Evolutionary conservation across 2,888 invertebrate species (phyloP), one percentile per base, ranked within the genome.

Genomic region (Amiota communis): DNA sequence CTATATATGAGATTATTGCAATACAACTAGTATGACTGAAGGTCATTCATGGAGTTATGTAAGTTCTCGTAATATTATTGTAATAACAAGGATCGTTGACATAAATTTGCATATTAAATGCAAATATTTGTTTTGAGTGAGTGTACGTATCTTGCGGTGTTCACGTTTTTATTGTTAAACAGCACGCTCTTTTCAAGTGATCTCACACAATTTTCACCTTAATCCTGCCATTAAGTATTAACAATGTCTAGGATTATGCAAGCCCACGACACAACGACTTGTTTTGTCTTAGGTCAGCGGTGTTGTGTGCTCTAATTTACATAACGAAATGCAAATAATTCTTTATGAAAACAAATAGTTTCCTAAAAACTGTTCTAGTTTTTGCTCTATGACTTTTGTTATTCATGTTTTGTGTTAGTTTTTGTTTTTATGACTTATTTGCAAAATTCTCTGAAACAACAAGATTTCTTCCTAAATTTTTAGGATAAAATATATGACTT

Each of bases 181-280:
- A 84, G 70, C 73, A 23, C 13, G n/a, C 46, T n/a, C 2, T 23
- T 1, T 4, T 15, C 15, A 12, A 36, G 13, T 9, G 12, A 11
- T 82, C 84, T 83, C 85, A 77, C 86, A 83, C 84, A 83, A 83
- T 78, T 84, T 82, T 65, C 68, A 84, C 84, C 36, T 84, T 84
- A 77, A 70, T 79, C 70, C 74, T 68, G 82, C 23, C 3, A 10
- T 36, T 23, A 23, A 9, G 23, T 36, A 46, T 63, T n/a, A 12
- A 53, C 36, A 81, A 79, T 79, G 81, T 85, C 81, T 84, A 80
- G 79, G 36, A 23, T 53, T 23, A 23, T 23, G 23, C 23, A 23
- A 23, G 23, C 23, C 23, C 23, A 23, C 23, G 23, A 23, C 23
- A 23, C 23, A 23, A n/a, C 23, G 23, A 2, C 23, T 2, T 10